Percentiles rank a stretch among this genome's conserved stretches.
phyloP scores from a whole-genome alignment of 2,113 vertebrate species.

The Tachysurus fulvidraco region DNA sequence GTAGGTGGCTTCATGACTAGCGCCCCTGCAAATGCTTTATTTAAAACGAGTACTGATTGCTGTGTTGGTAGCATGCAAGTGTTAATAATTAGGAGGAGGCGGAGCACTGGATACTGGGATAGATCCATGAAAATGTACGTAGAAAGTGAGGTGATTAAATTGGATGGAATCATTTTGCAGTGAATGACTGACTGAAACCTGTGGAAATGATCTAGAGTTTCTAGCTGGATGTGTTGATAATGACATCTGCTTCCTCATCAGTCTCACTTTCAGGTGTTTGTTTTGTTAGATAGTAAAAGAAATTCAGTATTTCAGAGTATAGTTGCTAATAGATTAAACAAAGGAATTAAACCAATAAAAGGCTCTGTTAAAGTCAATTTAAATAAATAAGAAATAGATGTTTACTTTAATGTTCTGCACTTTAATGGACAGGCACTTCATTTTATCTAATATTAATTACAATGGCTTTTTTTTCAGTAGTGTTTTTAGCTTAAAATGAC shows the following conservation, averaged over 20 bases:
- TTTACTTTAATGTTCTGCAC: neutral
- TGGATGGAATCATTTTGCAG: neutral
- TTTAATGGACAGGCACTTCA: neutral
- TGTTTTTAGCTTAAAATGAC: neutral
- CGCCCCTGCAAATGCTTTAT: neutral
- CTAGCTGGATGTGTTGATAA: neutral
- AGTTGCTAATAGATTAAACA: neutral
- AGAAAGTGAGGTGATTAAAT: neutral
- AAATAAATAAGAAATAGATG: too few species aligned
- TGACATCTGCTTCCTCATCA: neutral
- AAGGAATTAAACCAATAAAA: neutral
- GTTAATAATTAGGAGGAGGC: neutral
- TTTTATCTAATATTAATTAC: neutral
- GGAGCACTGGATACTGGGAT: neutral
- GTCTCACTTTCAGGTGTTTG: neutral
- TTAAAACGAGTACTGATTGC: neutral
- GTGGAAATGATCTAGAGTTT: neutral
- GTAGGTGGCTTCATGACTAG: neutral
- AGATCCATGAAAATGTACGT: neutral
- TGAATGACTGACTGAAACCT: neutral
- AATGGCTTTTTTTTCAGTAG: neutral
- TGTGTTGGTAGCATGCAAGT: neutral
- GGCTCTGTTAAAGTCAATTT: neutral
- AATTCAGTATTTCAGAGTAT: neutral
- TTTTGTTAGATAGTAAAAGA: neutral